Conservation (phyloP, 2,888 invertebrate genomes). For the Zhengitettix transpicula region DNA sequence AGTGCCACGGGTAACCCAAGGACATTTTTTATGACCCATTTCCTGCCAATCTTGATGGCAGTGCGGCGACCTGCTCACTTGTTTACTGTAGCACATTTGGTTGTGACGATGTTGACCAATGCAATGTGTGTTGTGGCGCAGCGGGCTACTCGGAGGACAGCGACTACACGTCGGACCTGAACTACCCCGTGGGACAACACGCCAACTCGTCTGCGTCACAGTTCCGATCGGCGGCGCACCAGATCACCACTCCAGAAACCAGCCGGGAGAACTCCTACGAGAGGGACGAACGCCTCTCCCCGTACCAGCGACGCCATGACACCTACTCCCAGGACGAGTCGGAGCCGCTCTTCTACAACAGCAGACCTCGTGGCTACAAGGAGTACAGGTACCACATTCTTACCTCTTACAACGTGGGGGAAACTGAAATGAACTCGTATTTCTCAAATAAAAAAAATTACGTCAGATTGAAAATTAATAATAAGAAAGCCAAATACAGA, state of each 20-base stretch:
- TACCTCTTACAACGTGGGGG: too few relatives aligned
- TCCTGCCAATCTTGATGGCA: too few relatives aligned
- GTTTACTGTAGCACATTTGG: too few relatives aligned
- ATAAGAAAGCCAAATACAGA: too few relatives aligned
- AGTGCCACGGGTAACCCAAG: too few relatives aligned
- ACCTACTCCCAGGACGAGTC: slow-evolving; percentile 20
- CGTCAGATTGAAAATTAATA: too few relatives aligned
- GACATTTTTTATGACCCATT: too few relatives aligned
- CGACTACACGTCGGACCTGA: slow-evolving; percentile 91
- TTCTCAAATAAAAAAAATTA: too few relatives aligned
- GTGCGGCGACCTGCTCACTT: too few relatives aligned
- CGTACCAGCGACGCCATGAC: slow-evolving; percentile 6
- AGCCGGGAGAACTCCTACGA: slow-evolving; percentile 73
- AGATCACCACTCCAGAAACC: slow-evolving; percentile 61
- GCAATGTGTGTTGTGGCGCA: slow-evolving; percentile 27
- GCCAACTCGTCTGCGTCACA: slow-evolving; percentile 86
- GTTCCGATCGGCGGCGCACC: slow-evolving; percentile 61
- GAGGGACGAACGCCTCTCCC: slow-evolving; percentile 31
- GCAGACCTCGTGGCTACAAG: slow-evolving; percentile 54
- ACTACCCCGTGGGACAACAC: slow-evolving; percentile 79
- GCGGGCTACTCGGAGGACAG: slow-evolving; percentile 93
- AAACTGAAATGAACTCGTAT: too few relatives aligned
- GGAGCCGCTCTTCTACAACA: slow-evolving; percentile 74
- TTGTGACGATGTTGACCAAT: background rate
- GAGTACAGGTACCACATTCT: slow-evolving; percentile 28